Base-by-base conservation (phyloP, 1,140 invertebrate genomes). In the Drosophila ficusphila region DNA sequence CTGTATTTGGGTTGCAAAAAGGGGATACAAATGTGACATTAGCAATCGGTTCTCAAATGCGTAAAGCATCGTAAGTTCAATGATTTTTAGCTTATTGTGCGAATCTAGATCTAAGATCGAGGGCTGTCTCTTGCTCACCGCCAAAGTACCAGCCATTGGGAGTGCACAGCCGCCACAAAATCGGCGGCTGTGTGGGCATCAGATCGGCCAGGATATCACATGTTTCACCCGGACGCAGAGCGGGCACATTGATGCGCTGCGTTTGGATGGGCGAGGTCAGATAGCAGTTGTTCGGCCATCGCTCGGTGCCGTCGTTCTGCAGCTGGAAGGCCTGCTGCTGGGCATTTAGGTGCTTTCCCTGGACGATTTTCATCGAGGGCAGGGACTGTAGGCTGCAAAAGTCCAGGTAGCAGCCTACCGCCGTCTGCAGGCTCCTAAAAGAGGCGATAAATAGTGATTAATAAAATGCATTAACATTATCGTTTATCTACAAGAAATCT, bases 391-490 rank as follows among this genome's bases (percentile, higher is more conserved):
- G 72, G 31, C 81, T 88, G 61, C 93, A 93, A 79, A 95, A 95
- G 92, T 99, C 98, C 93, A 98, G 96, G 91, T 99, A 99, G 76
- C 97, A 97, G 92, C 98, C 96, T 77, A 99, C 95, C 42, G 98
- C 98, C 71, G 96, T 97, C 93, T 99, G 98, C 42, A 99, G 92
- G 92, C 99, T 99, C 97, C 97, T 98, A 19, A 72, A 78, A 79
- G 7, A 21, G 6, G 18, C 41, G 8, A n/a, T 4, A 14, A 16
- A 34, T 8, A 2, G 8, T 3, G 16, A 9, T 68, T 31, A 54
- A 11, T 19, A 18, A 4, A 1, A 12, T 34, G 3, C 1, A 5
- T n/a, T n/a, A n/a, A n/a, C n/a, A n/a, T n/a, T n/a, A n/a, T n/a
- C n/a, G n/a, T n/a, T n/a, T n/a, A n/a, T n/a, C n/a, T n/a, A n/a